Conservation (phyloP, 2,888 invertebrate species). For the Drosophila fungiperda region DNA sequence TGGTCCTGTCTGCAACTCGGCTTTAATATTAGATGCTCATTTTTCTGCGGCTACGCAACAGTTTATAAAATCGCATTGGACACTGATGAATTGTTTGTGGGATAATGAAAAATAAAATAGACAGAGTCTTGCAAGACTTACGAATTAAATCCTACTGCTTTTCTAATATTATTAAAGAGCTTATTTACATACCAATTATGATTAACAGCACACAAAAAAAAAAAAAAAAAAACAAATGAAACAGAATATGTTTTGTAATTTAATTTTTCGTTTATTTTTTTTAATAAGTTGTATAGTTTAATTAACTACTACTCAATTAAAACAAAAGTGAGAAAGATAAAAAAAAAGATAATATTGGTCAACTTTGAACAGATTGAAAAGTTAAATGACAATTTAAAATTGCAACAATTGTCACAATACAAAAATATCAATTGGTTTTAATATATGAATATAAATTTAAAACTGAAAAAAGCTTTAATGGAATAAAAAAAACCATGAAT, state of each 20-base stretch:
- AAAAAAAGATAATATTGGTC: background rate
- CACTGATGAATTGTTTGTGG: constrained; percentile 16
- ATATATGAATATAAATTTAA: background rate
- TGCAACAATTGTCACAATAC: background rate
- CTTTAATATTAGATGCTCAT: constrained; percentile 33
- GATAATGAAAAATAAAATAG: background rate
- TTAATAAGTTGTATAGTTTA: background rate
- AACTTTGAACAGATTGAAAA: background rate
- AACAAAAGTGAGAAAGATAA: background rate
- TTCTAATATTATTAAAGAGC: background rate
- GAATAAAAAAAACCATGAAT: background rate
- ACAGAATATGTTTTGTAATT: background rate
- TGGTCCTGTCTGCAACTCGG: constrained; percentile 13
- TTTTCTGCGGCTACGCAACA: constrained; percentile 25
- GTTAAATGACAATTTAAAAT: background rate
- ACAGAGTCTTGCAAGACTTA: background rate
- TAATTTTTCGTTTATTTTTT: background rate
- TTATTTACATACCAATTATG: background rate
- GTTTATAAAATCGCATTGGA: constrained; percentile 16
- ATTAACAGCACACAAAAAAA: background rate
- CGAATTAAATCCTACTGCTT: background rate
- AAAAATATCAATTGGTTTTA: background rate
- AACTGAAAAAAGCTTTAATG: background rate
- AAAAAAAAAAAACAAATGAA: background rate
- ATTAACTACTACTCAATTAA: background rate